A percentile compares a stretch with the other conserved stretches of the same genome.
These are phyloP conservation scores for Siderastrea siderea DNA, from an alignment of 92 coral and sea anemone genomes.

Conservation along the genomic window DNA sequence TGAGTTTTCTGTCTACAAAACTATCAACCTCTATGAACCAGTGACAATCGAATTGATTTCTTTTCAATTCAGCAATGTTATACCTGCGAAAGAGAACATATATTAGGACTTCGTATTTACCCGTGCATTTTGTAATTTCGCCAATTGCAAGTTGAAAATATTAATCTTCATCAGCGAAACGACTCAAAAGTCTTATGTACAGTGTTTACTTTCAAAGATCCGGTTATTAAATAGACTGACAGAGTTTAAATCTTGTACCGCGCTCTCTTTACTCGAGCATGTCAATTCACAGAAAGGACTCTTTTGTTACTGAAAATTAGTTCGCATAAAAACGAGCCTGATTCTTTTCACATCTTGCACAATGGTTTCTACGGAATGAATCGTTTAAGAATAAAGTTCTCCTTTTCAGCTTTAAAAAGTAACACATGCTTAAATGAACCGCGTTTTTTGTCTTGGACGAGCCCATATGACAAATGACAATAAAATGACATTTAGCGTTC, in stretches of 20 bases:
- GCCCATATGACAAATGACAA: constrained; percentile 1
- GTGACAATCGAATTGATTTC: background rate
- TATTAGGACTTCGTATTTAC: background rate
- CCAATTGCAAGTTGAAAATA: background rate
- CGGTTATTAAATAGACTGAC: constrained; percentile 37
- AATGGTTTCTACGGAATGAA: constrained; percentile 39
- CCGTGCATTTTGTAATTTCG: background rate
- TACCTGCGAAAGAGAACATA: background rate
- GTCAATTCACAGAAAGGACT: constrained; percentile 25
- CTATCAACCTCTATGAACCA: background rate
- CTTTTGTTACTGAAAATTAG: constrained; percentile 41
- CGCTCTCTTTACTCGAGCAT: constrained; percentile 24
- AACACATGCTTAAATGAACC: constrained; percentile 37
- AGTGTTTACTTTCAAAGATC: constrained; percentile 33
- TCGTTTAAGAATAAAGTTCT: constrained; percentile 5
- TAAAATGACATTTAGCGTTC: constrained; percentile 36
- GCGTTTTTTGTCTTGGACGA: constrained; percentile 4
- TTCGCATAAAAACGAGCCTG: constrained; percentile 22
- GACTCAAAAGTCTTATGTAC: background rate
- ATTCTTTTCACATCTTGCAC: constrained; percentile 35
- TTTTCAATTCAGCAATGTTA: background rate
- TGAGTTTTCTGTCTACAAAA: background rate
- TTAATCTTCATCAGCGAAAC: constrained; percentile 21
- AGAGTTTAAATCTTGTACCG: constrained; percentile 8
- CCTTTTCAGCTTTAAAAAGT: constrained; percentile 25